phyloP scores from a whole-genome alignment of 2,797 vertebrate species.

The Characodon lateralis region DNA sequence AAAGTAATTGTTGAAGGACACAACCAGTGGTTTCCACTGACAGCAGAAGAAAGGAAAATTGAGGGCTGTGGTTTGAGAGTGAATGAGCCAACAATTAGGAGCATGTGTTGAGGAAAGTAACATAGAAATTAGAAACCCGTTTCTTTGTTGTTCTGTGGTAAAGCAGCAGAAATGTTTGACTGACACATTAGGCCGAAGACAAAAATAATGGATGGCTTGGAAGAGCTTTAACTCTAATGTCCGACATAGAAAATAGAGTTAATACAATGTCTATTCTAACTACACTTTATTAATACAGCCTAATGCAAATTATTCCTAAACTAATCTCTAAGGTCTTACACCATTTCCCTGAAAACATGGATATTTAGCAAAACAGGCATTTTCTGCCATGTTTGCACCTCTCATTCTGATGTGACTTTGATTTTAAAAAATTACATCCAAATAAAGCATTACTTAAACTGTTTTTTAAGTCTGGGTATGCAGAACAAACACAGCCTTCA shows the following conservation, averaged over 20 bases:
- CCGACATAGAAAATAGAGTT: neutral
- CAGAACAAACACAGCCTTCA: neutral
- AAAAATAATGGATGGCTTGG: neutral
- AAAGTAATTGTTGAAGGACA: conserved; percentile 48
- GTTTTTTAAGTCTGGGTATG: neutral
- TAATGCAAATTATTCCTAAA: neutral
- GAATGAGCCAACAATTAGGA: conserved; percentile 38
- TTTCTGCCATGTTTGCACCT: neutral
- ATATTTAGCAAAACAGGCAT: neutral
- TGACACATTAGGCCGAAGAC: neutral
- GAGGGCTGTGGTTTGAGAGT: conserved; percentile 25
- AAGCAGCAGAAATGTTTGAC: neutral
- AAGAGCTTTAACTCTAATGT: neutral
- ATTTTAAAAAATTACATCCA: neutral
- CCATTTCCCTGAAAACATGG: too few relatives aligned
- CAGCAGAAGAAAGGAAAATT: conserved; percentile 53
- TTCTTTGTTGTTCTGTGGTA: conserved; percentile 26
- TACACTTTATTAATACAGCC: neutral
- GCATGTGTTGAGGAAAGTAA: conserved; percentile 26
- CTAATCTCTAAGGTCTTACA: too few relatives aligned
- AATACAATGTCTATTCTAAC: neutral
- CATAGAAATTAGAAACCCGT: conserved; percentile 22
- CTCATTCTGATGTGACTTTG: neutral
- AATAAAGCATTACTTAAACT: neutral
- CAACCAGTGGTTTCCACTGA: conserved; percentile 43